Conservation (phyloP, 2,888 invertebrate genomes). For the Meteorus colon region DNA sequence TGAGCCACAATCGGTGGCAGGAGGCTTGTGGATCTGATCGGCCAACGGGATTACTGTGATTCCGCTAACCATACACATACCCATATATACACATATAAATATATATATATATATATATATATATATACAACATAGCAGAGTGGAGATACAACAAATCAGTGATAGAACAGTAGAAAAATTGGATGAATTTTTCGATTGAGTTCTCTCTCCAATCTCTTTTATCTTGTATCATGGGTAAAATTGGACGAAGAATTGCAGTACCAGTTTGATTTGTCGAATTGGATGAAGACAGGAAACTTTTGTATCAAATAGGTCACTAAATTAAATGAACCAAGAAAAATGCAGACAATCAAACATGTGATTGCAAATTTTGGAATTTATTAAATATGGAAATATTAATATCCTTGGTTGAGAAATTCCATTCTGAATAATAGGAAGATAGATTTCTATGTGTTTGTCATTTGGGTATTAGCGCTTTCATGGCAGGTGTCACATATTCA, state of each 20-base stretch:
- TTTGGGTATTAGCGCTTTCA: too few relatives aligned
- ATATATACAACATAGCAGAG: not conserved
- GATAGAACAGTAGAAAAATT: constrained; percentile 4
- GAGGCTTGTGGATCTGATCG: constrained; percentile 43
- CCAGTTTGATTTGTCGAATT: constrained; percentile 3
- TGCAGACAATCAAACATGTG: not conserved
- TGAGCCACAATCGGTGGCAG: constrained; percentile 24
- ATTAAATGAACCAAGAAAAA: constrained; percentile 2
- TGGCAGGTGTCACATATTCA: too few relatives aligned
- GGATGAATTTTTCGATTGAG: constrained; percentile 7
- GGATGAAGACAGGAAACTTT: not conserved
- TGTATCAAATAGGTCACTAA: not conserved
- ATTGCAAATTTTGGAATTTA: not conserved
- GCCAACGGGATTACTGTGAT: constrained; percentile 33
- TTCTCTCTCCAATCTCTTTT: constrained; percentile 4
- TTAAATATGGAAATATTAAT: not conserved
- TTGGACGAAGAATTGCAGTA: not conserved
- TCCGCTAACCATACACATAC: not conserved
- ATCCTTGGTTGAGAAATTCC: too few relatives aligned
- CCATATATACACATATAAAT: not conserved
- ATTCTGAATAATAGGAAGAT: too few relatives aligned
- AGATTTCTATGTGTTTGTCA: too few relatives aligned
- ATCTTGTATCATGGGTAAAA: constrained; percentile 1
- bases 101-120: not conserved
- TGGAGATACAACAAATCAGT: not conserved